These are phyloP conservation scores for Volucella zonaria DNA, from an alignment of 2,888 invertebrate species.

Conservation along the genomic window DNA sequence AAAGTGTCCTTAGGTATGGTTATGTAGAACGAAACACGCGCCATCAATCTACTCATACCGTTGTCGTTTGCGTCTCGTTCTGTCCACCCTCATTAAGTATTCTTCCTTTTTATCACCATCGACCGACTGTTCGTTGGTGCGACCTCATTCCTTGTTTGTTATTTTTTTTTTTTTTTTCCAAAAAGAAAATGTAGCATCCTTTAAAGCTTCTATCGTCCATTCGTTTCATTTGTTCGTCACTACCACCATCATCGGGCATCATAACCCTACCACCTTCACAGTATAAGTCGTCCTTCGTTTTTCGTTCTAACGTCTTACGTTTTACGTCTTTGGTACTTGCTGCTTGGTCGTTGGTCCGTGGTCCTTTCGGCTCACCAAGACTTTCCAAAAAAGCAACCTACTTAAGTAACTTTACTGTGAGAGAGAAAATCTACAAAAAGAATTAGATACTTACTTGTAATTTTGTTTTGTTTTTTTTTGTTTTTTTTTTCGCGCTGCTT, in stretches of 20 bases:
- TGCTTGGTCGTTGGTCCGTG: neutral
- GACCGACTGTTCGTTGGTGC: conserved; percentile 7
- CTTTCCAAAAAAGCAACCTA: conserved; percentile 45
- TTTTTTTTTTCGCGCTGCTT: conserved; percentile 43
- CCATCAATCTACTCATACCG: conserved; percentile 59
- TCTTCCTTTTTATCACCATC: conserved; percentile 62
- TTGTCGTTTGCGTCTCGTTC: conserved; percentile 1
- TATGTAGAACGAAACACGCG: conserved; percentile 50
- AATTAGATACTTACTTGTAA: conserved; percentile 35
- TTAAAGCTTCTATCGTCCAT: too few relatives aligned
- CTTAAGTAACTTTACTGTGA: conserved; percentile 39
- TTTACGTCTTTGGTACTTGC: neutral
- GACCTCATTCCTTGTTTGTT: conserved; percentile 15
- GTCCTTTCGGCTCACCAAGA: conserved; percentile 1
- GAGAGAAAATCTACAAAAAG: conserved; percentile 28
- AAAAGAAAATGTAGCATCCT: conserved; percentile 30
- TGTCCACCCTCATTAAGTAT: conserved; percentile 61
- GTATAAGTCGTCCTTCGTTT: neutral
- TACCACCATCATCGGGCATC: too few relatives aligned
- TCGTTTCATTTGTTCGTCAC: too few relatives aligned
- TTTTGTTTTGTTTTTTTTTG: conserved; percentile 22
- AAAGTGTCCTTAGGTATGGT: conserved; percentile 6
- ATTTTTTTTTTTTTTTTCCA: too few relatives aligned
- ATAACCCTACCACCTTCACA: conserved; percentile 24
- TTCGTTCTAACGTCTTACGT: neutral